Base-by-base conservation (phyloP, 64 coral and sea anemone species). In the Anthopleura sola region DNA sequence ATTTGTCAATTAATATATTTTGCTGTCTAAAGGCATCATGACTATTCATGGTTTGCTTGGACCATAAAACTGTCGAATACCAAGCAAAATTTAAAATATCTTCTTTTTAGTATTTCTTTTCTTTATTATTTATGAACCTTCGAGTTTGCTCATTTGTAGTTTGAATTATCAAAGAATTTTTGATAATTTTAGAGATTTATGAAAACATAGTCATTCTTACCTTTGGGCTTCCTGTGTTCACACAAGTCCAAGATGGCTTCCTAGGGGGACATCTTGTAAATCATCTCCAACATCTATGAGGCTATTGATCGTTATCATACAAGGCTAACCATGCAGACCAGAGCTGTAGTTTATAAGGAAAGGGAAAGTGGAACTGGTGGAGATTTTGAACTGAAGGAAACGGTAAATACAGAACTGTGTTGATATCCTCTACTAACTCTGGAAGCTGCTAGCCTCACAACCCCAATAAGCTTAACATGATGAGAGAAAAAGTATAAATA, bases 331-430 rank as follows among this genome's bases (percentile, higher is more conserved):
- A 92, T 95, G 90, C 83, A 92, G 86, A 83, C 93, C 23, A 88
- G 86, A 37, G 93, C 90, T 62, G 83, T 95, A 17, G 86, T 95
- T 84, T 80, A 87, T 6, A 88, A 58, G 60, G 85, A 81, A 69
- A 71, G 84, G 60, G 75, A 68, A 40, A 83, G 86, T 75, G 90
- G 93, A 7, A 85, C 60, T 16, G 49, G 85, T 37, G 81, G 82
- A 32, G 84, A 86, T 48, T 95, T 53, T 89, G 86, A 88, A 50
- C 90, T 95, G 10, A 88, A 75, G 21, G 93, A 95, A 82, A 84
- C 82, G 93, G 78, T 81, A 71, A 71, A 36, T 68, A 29, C 24
- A 71, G 29, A 33, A 8, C 31, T 33, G 2, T 3, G 28, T 34
- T 34, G 23, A 13, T 71, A 28, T 1, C 0, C 12, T 2, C n/a